Base-by-base conservation (phyloP, 2,113 vertebrate species). In the Takifugu flavidus region DNA sequence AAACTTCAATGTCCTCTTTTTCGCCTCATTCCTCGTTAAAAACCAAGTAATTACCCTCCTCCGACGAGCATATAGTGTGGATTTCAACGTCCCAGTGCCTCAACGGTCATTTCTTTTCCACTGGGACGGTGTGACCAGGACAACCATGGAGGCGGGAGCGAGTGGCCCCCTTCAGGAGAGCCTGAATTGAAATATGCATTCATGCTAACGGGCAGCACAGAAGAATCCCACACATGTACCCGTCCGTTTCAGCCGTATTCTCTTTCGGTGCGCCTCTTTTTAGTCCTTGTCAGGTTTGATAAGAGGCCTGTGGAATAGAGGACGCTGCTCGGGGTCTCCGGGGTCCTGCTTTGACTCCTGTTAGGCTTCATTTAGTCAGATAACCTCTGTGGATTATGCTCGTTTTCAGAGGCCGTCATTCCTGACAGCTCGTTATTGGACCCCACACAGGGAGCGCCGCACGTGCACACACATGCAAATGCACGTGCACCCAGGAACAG, bases 381-480 rank as follows among this genome's bases (percentile, higher is more conserved):
- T 84, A 88, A 83, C 89, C 88, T 90, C 91, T 78, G 80, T 83
- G 91, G 92, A 89, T 87, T 88, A 92, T 89, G 89, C 89, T 76
- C 85, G 90, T 87, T 82, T 89, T 87, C 77, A 83, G 82, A 77
- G 72, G 85, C 73, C 87, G 86, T 78, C 85, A 77, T 90, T 86
- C 83, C 87, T 93, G 92, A 89, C 92, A 93, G 92, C 90, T 94
- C 92, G 93, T 94, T 94, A 94, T 88, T 87, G 86, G 71, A 42
- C 75, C 75, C 90, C 93, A 87, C 65, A 87, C 92, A 88, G 90
- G 80, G 91, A 85, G 81, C 67, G 53, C 53, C 39, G 42, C 64
- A 62, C 59, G 63, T 13, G 14, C 12, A 6, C 44, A 15, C 44
- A n/a, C 44, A 46, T n/a, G 44, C 44, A 46, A 4, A 46, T n/a